Evolutionary conservation across 2,888 invertebrate genomes (phyloP).

Genomic region (Urechis unicinctus): DNA sequence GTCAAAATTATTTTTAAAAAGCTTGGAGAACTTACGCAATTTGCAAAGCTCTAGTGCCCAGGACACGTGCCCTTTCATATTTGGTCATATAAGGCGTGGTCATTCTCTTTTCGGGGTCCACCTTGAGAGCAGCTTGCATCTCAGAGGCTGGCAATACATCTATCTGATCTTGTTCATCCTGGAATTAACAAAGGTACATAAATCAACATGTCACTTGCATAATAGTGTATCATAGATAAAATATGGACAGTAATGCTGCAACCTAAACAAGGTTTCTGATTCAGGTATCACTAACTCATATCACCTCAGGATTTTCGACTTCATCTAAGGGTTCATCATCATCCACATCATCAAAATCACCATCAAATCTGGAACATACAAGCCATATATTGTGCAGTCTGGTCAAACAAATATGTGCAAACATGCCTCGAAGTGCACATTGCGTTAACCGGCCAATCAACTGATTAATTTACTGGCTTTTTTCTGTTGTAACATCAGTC

Average conservation of each 20-base stretch:
- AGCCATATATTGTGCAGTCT: too few species aligned
- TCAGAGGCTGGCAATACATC: conserved; percentile 68
- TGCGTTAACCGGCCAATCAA: too few species aligned
- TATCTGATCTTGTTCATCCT: conserved; percentile 78
- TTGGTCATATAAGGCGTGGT: conserved; percentile 99
- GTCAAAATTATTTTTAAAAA: not conserved
- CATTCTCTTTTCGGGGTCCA: conserved; percentile 65
- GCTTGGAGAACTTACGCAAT: conserved; percentile 63
- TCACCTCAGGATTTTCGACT: conserved; percentile 30
- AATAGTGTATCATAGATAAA: not conserved
- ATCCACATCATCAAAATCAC: conserved; percentile 40
- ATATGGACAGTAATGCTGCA: not conserved
- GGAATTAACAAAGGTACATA: conserved; percentile 33
- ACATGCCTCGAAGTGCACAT: too few species aligned
- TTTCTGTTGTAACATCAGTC: too few species aligned
- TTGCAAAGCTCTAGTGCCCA: conserved; percentile 94
- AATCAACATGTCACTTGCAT: not conserved
- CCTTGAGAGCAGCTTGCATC: conserved; percentile 53
- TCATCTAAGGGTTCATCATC: conserved; percentile 46
- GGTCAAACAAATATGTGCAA: too few species aligned
- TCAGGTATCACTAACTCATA: too few species aligned
- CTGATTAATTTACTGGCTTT: too few species aligned
- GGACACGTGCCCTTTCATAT: conserved; percentile 83
- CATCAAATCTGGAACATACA: conserved; percentile 37
- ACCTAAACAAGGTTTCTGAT: not conserved